phyloP scores from a whole-genome alignment of 2,888 invertebrate genomes.

The Petrolisthes manimaculis region DNA sequence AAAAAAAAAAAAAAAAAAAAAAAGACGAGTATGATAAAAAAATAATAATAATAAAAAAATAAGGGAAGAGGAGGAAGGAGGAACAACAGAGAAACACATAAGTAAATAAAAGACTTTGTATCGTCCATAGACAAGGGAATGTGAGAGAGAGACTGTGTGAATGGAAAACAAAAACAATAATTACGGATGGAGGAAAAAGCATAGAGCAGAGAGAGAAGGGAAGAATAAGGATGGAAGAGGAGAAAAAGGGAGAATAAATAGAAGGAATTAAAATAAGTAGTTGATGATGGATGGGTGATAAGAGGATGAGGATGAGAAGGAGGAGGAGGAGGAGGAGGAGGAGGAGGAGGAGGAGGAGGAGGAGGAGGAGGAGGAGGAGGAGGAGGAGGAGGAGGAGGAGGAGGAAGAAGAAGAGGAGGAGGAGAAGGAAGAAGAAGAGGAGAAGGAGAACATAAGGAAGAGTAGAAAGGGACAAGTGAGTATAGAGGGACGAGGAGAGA shows the following conservation, averaged over 20 bases:
- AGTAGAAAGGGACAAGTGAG: neutral
- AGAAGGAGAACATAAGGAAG: neutral
- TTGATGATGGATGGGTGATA: neutral
- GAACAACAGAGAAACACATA: too few species aligned
- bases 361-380: neutral
- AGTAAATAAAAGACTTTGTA: neutral
- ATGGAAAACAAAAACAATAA: neutral
- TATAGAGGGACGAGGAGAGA: neutral
- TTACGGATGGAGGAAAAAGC: neutral
- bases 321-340: neutral
- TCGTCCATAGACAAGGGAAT: neutral
- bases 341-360: neutral
- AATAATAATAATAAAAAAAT: neutral
- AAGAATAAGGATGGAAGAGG: neutral
- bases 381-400: neutral
- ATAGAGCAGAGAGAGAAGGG: neutral
- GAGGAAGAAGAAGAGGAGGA: neutral
- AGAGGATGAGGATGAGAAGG: neutral
- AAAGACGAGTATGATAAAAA: neutral
- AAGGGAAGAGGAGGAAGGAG: neutral
- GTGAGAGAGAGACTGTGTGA: too few species aligned
- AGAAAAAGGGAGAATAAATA: neutral
- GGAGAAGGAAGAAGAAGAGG: neutral
- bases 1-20: too few species aligned
- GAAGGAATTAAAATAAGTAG: neutral